Evolutionary conservation across 2,888 invertebrate species (phyloP).

Genomic region (Lochmaea crataegi): DNA sequence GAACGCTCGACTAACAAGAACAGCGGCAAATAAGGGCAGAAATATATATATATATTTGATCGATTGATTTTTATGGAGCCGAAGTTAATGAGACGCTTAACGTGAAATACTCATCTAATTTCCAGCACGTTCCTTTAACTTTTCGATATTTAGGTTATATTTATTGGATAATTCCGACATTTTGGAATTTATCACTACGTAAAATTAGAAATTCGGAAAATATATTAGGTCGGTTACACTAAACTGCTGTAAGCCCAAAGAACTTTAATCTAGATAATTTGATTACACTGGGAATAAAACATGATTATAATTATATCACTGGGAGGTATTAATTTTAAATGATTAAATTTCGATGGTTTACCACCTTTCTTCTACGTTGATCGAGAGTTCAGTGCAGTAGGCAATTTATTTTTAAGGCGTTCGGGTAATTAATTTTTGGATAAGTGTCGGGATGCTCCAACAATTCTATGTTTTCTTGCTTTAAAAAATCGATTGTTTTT

Average conservation of each 20-base stretch:
- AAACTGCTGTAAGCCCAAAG: neutral
- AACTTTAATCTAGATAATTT: neutral
- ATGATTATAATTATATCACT: neutral
- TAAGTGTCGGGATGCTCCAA: no score
- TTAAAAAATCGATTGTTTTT: no score
- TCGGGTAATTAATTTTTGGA: no score
- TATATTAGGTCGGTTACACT: neutral
- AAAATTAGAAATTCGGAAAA: constrained; percentile 5
- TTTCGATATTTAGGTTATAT: constrained; percentile 2
- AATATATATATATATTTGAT: constrained; percentile 17
- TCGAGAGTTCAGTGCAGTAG: no score
- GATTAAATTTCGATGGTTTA: neutral
- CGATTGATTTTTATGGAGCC: constrained; percentile 14
- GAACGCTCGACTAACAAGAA: constrained; percentile 23
- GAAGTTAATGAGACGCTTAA: constrained; percentile 8
- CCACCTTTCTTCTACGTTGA: no score
- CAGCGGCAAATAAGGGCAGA: constrained; percentile 15
- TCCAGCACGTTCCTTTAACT: neutral
- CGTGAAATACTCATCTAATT: constrained; percentile 8
- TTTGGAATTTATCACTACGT: neutral
- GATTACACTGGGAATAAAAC: neutral
- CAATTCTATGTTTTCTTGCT: no score
- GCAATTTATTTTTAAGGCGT: no score
- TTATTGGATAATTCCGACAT: constrained; percentile 2
- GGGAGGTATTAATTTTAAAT: neutral